A percentile compares a stretch with the other conserved stretches of the same genome.
Evolutionary conservation across 1,140 invertebrate genomes (phyloP).

Genomic region (Bactericera cockerelli): DNA sequence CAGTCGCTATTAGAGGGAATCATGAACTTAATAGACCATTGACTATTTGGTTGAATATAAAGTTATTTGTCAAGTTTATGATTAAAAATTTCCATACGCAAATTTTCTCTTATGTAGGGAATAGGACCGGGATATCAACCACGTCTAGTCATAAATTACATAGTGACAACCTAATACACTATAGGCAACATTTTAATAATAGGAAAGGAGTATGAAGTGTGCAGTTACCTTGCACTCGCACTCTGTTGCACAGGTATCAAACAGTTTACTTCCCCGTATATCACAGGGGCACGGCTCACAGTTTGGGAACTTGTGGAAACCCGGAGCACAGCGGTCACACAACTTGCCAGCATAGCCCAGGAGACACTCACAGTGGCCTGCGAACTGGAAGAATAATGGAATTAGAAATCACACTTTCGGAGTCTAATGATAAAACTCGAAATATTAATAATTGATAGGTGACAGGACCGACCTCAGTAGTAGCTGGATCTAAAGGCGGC

Average conservation of each 20-base stretch:
- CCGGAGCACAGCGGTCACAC: conserved; percentile 72
- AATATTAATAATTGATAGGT: not conserved
- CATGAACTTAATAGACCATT: too few species aligned
- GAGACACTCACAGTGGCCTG: conserved; percentile 67
- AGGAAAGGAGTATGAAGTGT: not conserved
- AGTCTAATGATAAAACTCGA: not conserved
- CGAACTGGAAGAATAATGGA: conserved; percentile 30
- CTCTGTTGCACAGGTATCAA: conserved; percentile 55
- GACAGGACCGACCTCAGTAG: not conserved
- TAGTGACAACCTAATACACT: too few species aligned
- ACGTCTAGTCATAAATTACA: too few species aligned
- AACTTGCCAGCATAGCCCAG: conserved; percentile 61
- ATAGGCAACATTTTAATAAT: too few species aligned
- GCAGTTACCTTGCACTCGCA: conserved; percentile 62
- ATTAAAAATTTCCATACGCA: too few species aligned
- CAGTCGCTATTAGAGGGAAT: too few species aligned
- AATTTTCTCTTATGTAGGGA: too few species aligned
- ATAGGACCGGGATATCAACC: too few species aligned
- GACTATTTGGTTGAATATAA: too few species aligned
- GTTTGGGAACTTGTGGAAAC: conserved; percentile 59
- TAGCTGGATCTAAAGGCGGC: not conserved
- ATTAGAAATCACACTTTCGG: not conserved
- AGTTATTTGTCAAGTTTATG: too few species aligned
- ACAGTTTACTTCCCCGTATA: conserved; percentile 44
- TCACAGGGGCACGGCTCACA: conserved; percentile 74